Evolutionary conservation across 2,797 vertebrate genomes (phyloP).

Genomic region (Chaunax sp.): DNA sequence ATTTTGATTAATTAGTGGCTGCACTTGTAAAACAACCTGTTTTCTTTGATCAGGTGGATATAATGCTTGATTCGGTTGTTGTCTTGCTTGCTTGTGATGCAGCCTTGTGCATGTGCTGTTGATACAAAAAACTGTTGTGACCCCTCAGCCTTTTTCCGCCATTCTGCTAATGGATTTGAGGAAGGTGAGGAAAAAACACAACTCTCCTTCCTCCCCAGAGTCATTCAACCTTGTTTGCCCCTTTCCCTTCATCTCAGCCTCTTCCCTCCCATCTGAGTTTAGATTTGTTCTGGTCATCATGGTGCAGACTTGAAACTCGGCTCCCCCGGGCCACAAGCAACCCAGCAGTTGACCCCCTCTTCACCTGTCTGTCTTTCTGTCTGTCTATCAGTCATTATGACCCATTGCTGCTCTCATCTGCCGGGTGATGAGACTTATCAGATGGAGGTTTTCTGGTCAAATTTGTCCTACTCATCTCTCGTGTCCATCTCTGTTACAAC

Average conservation of each 20-base stretch:
- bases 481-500: conserved; percentile 60
- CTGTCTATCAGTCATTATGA: neutral
- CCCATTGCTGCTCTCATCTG: conserved; percentile 9
- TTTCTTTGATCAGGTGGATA: conserved; percentile 32
- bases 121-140: conserved; percentile 38
- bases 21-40: conserved; percentile 26
- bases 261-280: conserved; percentile 27
- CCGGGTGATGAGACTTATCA: conserved; percentile 58
- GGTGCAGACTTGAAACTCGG: conserved; percentile 47
- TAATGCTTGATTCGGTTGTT: conserved; percentile 22
- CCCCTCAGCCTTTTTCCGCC: conserved; percentile 47
- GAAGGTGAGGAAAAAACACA: conserved; percentile 45
- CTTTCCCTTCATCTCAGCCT: conserved; percentile 47
- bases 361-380: conserved; percentile 25
- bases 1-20: conserved; percentile 44
- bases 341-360: conserved; percentile 59
- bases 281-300: conserved; percentile 50
- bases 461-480: conserved; percentile 60
- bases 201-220: conserved; percentile 33
- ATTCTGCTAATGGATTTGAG: conserved; percentile 67
- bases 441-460: conserved; percentile 58
- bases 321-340: conserved; percentile 57
- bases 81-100: conserved; percentile 41
- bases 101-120: conserved; percentile 30
- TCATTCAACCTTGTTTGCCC: conserved; percentile 24